These are phyloP conservation scores for Toxotes lorentzi DNA, from an alignment of 2,797 vertebrate species.

Conservation along the genomic window DNA sequence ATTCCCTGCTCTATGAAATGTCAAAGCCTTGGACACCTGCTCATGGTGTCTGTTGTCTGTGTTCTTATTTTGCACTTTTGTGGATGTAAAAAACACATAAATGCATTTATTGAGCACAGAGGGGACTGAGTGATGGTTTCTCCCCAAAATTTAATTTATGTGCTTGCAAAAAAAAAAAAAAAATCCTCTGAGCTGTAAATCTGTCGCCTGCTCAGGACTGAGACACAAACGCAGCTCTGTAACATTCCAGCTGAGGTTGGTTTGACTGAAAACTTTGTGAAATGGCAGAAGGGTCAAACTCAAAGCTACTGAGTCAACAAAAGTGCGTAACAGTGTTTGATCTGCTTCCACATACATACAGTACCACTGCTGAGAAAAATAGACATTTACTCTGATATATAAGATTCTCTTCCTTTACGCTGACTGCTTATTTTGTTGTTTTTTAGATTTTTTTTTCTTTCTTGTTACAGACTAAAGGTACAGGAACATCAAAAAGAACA, in stretches of 20 bases:
- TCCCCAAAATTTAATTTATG: background rate
- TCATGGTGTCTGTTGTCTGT: background rate
- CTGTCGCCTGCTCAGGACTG: background rate
- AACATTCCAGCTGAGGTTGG: background rate
- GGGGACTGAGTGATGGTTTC: background rate
- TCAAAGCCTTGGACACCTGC: background rate
- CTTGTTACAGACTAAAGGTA: background rate
- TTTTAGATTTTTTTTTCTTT: background rate
- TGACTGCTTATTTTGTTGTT: background rate
- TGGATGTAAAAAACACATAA: background rate
- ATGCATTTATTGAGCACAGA: background rate
- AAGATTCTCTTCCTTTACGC: background rate
- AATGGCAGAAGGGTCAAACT: background rate
- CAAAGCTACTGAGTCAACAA: constrained; percentile 16
- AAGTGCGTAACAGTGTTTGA: constrained; percentile 17
- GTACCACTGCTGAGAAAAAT: constrained; percentile 17
- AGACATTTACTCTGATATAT: background rate
- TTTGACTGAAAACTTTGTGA: background rate
- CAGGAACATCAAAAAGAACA: background rate
- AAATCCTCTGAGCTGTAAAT: background rate
- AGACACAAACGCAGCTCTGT: background rate
- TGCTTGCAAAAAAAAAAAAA: background rate
- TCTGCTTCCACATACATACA: constrained; percentile 1
- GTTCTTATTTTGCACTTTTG: background rate
- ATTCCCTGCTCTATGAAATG: background rate